These are phyloP conservation scores for Microtus ochrogaster DNA, from an alignment of 2,113 vertebrate species.

Conservation along the genomic window DNA sequence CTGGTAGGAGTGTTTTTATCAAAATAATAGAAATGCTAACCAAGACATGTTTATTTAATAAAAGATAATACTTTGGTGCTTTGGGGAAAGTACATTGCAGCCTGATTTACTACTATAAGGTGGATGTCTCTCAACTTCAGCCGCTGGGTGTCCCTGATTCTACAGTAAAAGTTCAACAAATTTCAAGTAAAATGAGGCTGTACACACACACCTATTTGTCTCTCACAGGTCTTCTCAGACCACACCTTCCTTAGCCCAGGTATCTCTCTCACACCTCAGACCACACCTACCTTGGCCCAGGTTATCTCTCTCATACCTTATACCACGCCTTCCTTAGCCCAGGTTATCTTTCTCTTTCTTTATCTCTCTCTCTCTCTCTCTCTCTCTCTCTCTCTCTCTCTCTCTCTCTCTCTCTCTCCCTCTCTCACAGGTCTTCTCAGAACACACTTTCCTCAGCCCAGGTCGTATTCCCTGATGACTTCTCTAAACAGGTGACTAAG, in stretches of 20 bases:
- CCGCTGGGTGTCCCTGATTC: background rate
- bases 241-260: background rate
- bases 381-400: no score
- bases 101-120: background rate
- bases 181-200: background rate
- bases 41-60: background rate
- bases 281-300: no score
- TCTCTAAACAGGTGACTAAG: background rate
- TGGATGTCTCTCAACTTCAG: background rate
- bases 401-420: no score
- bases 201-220: background rate
- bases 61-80: constrained; percentile 26
- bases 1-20: background rate
- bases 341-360: no score
- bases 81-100: background rate
- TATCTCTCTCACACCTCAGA: no score
- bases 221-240: background rate
- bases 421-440: background rate
- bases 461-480: background rate
- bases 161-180: background rate
- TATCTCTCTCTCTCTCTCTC: no score
- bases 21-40: background rate
- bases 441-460: background rate
- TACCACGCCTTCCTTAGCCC: background rate
- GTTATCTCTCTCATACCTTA: no score